Evolutionary conservation across 2,888 invertebrate species (phyloP), one percentile per base, ranked within the genome.

Genomic region (Mythimna loreyi): DNA sequence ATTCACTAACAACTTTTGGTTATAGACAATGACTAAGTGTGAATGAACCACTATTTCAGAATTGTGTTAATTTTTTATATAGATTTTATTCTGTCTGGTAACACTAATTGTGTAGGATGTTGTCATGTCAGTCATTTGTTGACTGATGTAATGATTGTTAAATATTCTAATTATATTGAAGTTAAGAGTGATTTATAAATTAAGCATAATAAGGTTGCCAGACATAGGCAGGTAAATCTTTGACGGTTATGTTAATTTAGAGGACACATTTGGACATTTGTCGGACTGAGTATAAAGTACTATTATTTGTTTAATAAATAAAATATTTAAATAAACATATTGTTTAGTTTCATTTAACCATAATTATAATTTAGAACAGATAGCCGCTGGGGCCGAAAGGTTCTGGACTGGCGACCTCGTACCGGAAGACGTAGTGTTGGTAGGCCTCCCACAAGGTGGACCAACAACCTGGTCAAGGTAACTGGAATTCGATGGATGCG

Each of bases 221-320:
- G 87, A 86, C 72, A 71, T 85, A 87, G 72, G 66, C 62, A 72
- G 87, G 86, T 86, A 88, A 84, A 84, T 82, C 86, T 89, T 89
- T 86, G 85, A 89, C 88, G 89, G 89, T 90, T 88, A 85, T 86
- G 87, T 91, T 91, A 91, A 90, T 92, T 91, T 92, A 91, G 89
- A 91, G 90, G 89, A 92, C 90, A 91, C 90, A 91, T 87, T 86
- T 86, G 85, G 87, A 89, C 88, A 86, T 86, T 85, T 90, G 92
- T 93, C 92, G 91, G 94, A 95, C 95, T 95, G 95, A 95, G 92
- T 93, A 93, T 93, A 92, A 92, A 92, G 92, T 92, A 93, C 90
- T 93, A 92, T 91, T 85, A 89, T 90, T 92, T 93, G 93, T 92
- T 94, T 92, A 93, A 90, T 91, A 85, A 94, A 93, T 92, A 92